Evolutionary conservation across 2,888 invertebrate species (phyloP).

Genomic region (Gerris lacustris): DNA sequence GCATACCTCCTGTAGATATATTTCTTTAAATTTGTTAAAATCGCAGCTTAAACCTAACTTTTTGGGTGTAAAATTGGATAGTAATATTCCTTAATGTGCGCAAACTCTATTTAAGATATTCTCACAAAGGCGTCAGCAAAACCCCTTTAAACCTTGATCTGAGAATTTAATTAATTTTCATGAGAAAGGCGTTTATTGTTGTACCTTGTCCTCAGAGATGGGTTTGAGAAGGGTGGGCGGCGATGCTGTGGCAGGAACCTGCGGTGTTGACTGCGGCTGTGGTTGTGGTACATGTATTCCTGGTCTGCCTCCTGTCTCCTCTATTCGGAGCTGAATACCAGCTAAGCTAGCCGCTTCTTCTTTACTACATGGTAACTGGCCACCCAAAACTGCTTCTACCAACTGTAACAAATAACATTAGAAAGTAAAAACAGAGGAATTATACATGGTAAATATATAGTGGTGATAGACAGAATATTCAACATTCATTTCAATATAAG

Average conservation of each 20-base stretch:
- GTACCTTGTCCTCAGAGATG: constrained; percentile 35
- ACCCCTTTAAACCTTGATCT: too few relatives aligned
- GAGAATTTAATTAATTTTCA: too few relatives aligned
- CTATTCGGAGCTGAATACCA: constrained; percentile 49
- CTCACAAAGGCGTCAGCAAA: too few relatives aligned
- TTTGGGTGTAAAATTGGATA: too few relatives aligned
- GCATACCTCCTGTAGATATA: too few relatives aligned
- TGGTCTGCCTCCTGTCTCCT: constrained; percentile 42
- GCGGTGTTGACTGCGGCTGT: constrained; percentile 19
- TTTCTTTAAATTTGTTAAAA: too few relatives aligned
- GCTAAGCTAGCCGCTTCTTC: constrained; percentile 51
- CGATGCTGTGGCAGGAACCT: constrained; percentile 11
- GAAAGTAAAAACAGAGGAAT: neutral
- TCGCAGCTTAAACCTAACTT: too few relatives aligned
- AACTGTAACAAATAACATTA: constrained; percentile 38
- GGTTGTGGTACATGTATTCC: constrained; percentile 40
- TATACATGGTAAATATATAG: too few relatives aligned
- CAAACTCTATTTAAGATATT: too few relatives aligned
- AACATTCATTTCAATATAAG: too few relatives aligned
- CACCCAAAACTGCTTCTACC: constrained; percentile 46
- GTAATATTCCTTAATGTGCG: too few relatives aligned
- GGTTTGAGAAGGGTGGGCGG: constrained; percentile 33
- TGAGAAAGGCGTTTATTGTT: constrained; percentile 3
- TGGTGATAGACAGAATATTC: too few relatives aligned
- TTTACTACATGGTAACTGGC: constrained; percentile 47